Base-by-base conservation (phyloP, 2,113 vertebrate species). In the Phoenicopterus ruber region DNA sequence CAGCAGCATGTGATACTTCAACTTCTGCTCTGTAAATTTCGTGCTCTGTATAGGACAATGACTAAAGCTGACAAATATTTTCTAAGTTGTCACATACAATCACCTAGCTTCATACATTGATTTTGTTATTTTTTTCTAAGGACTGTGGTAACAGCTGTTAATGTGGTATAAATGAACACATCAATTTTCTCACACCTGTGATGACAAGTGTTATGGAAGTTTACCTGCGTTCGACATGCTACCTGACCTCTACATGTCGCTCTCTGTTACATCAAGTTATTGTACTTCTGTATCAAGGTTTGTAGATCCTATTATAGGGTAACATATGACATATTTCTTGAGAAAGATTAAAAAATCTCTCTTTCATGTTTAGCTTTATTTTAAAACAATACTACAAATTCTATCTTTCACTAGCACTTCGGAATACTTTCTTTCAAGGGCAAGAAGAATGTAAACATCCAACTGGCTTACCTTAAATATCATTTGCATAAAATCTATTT, bases 51-150 rank as follows among this genome's bases (percentile, higher is more conserved):
- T 42, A 88, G 65, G 82, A 97, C 90, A 96, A 83, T 96, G 93
- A 97, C 94, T 96, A 90, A 96, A 97, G 65, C 52, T 95, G 98
- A 98, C 94, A 98, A 96, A 96, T 95, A 71, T 96, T 97, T 97
- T 95, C 88, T 86, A 62, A 88, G 57, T 95, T 98, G 98, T 98
- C 97, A 96, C 73, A 97, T 95, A 19, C 28, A 94, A 98, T 98
- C 93, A 97, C 11, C 18, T 50, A 83, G n/a, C 54, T 97, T 93
- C 69, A 86, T 86, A 87, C 5, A 8, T 26, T 66, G 84, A 71
- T 88, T 92, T 93, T 71, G 28, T 54, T 31, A 34, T 95, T 32
- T 57, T 97, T 97, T 96, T 62, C 83, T 87, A 20, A 78, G 83
- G 69, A 90, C 71, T 49, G 80, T 96, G 87, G 86, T 78, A 96